Base-by-base conservation (phyloP, 2,797 vertebrate species). In the Threskiornis aethiopicus region DNA sequence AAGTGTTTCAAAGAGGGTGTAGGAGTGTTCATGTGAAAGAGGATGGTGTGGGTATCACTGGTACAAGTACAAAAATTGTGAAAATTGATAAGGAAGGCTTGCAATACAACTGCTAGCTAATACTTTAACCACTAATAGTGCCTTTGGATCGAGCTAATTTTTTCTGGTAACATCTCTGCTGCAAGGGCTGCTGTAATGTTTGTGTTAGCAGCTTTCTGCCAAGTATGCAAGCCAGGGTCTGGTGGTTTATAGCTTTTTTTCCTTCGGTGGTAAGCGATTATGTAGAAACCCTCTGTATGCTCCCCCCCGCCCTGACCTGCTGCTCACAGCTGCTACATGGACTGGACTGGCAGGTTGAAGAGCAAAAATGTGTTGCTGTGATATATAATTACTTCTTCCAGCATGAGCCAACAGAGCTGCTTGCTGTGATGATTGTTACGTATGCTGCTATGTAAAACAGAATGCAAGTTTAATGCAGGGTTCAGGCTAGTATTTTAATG, bases 311-410 rank as follows among this genome's bases (percentile, higher is more conserved):
- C 81, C 93, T 92, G 87, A 85, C 90, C 59, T 92, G 42, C 87
- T 84, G 88, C 84, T 89, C 11, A 2, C 44, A 90, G 96, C 84
- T 92, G 83, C 81, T 91, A n/a, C 3, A 1, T 82, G 85, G 87
- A 93, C 90, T 94, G 96, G 97, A 91, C 73, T 85, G 96, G 80
- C 96, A 96, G 90, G 95, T 93, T 96, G 96, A 95, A 93, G 91
- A 89, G 85, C 80, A 96, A 84, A 96, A 94, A 89, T 93, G 86
- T 72, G 90, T 90, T 93, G 89, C 88, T 84, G 72, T 89, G 95
- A 54, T 95, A 44, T 92, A 93, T 93, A 96, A 96, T 97, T 97
- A 96, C 81, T 72, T 82, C 87, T 97, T 98, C 87, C 84, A 93
- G 94, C 49, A 6, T 90, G 93, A 97, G 90, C 95, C 96, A 96